phyloP scores from a whole-genome alignment of 2,113 vertebrate genomes.

The Erythrocercus mccallii region DNA sequence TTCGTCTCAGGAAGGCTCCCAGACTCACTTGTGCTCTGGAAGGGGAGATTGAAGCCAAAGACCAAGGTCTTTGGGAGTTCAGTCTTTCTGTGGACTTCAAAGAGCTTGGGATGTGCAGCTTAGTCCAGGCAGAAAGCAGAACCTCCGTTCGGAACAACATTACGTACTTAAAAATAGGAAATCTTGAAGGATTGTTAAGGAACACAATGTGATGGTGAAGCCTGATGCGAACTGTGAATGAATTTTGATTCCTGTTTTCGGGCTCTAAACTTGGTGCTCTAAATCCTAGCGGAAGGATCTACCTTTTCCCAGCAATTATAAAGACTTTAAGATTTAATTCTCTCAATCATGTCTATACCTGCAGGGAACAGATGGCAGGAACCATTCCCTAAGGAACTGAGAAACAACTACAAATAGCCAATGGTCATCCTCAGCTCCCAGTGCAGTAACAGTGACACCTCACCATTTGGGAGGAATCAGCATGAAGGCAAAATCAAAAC shows the following conservation, averaged over 20 bases:
- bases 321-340: slow-evolving; percentile 1
- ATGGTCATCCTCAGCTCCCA: not conserved
- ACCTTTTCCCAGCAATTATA: not conserved
- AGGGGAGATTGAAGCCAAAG: not conserved
- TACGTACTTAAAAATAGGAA: slow-evolving; percentile 1
- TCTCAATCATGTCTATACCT: not conserved
- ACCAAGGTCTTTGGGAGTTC: slow-evolving; percentile 15
- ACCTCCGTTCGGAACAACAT: not conserved
- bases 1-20: not conserved
- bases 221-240: not conserved
- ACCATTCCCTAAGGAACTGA: not conserved
- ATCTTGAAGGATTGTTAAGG: not conserved
- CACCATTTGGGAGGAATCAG: not conserved
- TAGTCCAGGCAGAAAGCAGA: slow-evolving; percentile 26
- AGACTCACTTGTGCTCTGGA: not conserved
- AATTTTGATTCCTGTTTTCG: not conserved
- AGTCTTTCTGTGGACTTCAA: slow-evolving; percentile 5
- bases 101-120: not conserved
- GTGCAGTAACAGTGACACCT: not conserved
- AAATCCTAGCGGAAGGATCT: not conserved
- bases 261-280: not conserved
- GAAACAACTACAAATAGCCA: not conserved
- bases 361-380: not conserved
- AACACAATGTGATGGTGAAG: not conserved
- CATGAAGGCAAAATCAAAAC: not conserved